phyloP scores from a whole-genome alignment of 2,888 invertebrate genomes.

The Nesidiocoris tenuis region DNA sequence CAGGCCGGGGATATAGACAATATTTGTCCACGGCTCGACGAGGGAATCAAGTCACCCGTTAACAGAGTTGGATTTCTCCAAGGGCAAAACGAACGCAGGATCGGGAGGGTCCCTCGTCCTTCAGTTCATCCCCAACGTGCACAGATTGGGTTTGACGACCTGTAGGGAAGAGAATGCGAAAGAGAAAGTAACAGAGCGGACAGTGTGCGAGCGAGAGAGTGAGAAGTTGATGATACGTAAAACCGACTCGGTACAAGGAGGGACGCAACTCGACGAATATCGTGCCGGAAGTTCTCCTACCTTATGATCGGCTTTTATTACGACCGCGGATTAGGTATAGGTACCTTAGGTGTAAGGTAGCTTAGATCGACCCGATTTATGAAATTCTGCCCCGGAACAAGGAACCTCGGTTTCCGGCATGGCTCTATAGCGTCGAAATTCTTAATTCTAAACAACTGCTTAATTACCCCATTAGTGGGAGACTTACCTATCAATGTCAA shows the following conservation, averaged over 20 bases:
- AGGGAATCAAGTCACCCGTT: conserved; percentile 31
- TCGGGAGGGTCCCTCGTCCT: background rate
- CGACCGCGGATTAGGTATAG: too few relatives aligned
- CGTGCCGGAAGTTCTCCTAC: background rate
- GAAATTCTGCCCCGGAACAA: too few relatives aligned
- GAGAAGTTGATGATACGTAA: background rate
- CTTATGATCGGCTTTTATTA: background rate
- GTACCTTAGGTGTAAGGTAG: too few relatives aligned
- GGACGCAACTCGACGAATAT: background rate
- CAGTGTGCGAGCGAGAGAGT: background rate
- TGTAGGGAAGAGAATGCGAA: background rate
- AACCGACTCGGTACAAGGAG: background rate
- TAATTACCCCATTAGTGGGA: too few relatives aligned
- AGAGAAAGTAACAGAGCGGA: background rate
- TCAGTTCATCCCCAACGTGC: background rate
- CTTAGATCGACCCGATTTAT: too few relatives aligned
- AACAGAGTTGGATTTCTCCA: conserved; percentile 40
- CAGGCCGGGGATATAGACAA: conserved; percentile 53
- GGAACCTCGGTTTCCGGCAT: too few relatives aligned
- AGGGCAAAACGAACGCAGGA: conserved; percentile 10
- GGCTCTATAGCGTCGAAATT: too few relatives aligned
- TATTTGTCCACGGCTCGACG: conserved; percentile 44
- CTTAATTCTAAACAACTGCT: too few relatives aligned
- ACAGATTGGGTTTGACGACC: conserved; percentile 39
- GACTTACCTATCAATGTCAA: too few relatives aligned